These are phyloP conservation scores for Mamestra configurata DNA, from an alignment of 1,140 invertebrate species.

Conservation along the genomic window DNA sequence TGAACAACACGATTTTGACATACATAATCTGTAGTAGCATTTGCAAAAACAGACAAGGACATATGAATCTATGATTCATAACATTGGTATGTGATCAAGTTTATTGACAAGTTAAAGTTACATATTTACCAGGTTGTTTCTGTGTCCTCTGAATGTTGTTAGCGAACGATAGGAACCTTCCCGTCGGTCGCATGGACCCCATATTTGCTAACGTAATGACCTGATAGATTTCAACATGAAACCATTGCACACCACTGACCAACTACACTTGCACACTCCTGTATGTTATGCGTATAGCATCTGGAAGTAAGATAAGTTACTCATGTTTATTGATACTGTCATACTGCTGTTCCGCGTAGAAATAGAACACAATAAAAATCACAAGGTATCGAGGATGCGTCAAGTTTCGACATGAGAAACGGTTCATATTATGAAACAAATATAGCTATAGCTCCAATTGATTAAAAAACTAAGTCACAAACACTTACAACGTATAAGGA, in stretches of 20 bases:
- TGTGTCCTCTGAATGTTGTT: slow-evolving; percentile 86
- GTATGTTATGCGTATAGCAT: slow-evolving; percentile 67
- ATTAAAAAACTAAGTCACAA: background rate
- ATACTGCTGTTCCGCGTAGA: slow-evolving; percentile 65
- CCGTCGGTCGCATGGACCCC: slow-evolving; percentile 86
- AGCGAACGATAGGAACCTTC: slow-evolving; percentile 84
- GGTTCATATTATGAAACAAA: background rate
- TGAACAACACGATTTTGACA: background rate
- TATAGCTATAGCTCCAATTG: background rate
- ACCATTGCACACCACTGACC: slow-evolving; percentile 66
- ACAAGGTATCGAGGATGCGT: slow-evolving; percentile 56
- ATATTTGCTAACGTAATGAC: slow-evolving; percentile 68
- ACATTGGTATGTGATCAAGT: slow-evolving; percentile 44
- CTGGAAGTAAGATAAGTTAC: slow-evolving; percentile 69
- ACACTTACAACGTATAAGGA: slow-evolving; percentile 60
- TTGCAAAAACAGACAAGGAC: slow-evolving; percentile 64
- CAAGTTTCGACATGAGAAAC: slow-evolving; percentile 47
- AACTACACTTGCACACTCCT: slow-evolving; percentile 55
- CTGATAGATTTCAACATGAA: slow-evolving; percentile 64
- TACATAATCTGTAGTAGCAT: slow-evolving; percentile 21
- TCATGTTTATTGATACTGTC: slow-evolving; percentile 67
- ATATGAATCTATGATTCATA: slow-evolving; percentile 68
- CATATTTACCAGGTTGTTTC: slow-evolving; percentile 81
- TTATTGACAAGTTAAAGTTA: slow-evolving; percentile 37
- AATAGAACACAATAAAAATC: slow-evolving; percentile 78